Evolutionary conservation across 2,113 vertebrate genomes (phyloP).

Genomic region (Erythrocebus patas): DNA sequence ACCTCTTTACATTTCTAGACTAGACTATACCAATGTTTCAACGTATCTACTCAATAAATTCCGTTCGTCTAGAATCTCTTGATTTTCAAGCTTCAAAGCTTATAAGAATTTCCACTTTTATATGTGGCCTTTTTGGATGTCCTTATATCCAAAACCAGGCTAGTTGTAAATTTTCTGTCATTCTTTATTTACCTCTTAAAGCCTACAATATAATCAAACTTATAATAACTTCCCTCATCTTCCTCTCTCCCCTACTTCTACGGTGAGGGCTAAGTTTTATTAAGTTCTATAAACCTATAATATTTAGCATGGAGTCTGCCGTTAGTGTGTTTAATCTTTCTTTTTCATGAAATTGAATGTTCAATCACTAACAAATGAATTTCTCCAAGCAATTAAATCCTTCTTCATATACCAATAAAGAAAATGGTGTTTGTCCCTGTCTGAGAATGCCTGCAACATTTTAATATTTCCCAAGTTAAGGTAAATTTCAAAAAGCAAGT

Average conservation of each 20-base stretch:
- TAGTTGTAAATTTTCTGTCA: not conserved
- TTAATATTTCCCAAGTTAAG: slow-evolving; percentile 3
- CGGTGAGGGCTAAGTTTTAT: not conserved
- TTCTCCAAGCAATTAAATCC: slow-evolving; percentile 32
- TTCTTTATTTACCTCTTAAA: not conserved
- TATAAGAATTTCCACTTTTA: not conserved
- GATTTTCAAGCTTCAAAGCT: not conserved
- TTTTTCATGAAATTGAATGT: not conserved
- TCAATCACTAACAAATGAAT: slow-evolving; percentile 7
- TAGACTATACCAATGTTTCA: not conserved
- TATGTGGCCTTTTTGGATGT: not conserved
- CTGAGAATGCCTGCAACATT: not conserved
- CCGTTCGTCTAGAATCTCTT: not conserved
- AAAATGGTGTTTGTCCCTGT: not conserved
- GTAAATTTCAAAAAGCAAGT: slow-evolving; percentile 23
- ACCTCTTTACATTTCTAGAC: not conserved
- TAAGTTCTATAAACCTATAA: not conserved
- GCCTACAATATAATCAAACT: not conserved
- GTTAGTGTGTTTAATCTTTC: not conserved
- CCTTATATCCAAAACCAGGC: not conserved
- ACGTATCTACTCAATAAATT: not conserved
- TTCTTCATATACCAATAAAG: not conserved
- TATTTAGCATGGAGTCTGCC: not conserved
- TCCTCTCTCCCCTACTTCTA: not conserved
- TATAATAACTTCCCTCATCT: not conserved